Percentiles rank a stretch among this genome's conserved stretches.
Evolutionary conservation across 2,888 invertebrate genomes (phyloP).

Genomic region (Beris morrisii): DNA sequence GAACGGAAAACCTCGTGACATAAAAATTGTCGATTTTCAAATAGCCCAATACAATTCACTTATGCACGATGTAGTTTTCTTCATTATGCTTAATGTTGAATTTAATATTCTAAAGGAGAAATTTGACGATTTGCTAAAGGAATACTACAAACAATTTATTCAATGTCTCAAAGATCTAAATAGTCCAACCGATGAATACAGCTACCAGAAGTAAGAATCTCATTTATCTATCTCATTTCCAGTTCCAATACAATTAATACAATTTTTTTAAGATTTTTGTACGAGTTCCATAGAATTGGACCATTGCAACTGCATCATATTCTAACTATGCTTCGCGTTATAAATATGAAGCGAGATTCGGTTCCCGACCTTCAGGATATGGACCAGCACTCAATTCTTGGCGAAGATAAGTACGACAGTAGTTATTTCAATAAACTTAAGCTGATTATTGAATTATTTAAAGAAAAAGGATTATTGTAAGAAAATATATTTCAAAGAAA

Average conservation of each 20-base stretch:
- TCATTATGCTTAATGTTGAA: conserved; percentile 60
- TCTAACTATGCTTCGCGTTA: conserved; percentile 58
- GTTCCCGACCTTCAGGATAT: conserved; percentile 57
- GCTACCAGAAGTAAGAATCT: conserved; percentile 52
- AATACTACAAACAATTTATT: conserved; percentile 60
- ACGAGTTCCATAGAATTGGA: conserved; percentile 56
- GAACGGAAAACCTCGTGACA: conserved; percentile 53
- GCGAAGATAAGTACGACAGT: conserved; percentile 50
- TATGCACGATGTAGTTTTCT: conserved; percentile 60
- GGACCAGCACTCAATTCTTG: conserved; percentile 52
- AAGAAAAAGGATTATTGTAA: conserved; percentile 45
- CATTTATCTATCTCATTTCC: neutral
- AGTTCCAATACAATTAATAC: neutral
- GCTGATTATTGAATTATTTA: conserved; percentile 49
- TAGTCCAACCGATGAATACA: conserved; percentile 53
- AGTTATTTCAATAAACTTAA: conserved; percentile 51
- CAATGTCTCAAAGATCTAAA: conserved; percentile 53
- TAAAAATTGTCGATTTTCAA: conserved; percentile 65
- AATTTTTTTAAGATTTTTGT: conserved; percentile 46
- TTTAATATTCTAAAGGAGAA: conserved; percentile 55
- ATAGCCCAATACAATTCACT: conserved; percentile 59
- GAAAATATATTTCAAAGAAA: no score
- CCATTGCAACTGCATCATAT: conserved; percentile 58
- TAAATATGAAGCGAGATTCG: conserved; percentile 57
- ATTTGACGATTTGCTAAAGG: conserved; percentile 58